Evolutionary conservation across 1,140 invertebrate genomes (phyloP), one percentile per base, ranked within the genome.

Genomic region (Ceratitis capitata): DNA sequence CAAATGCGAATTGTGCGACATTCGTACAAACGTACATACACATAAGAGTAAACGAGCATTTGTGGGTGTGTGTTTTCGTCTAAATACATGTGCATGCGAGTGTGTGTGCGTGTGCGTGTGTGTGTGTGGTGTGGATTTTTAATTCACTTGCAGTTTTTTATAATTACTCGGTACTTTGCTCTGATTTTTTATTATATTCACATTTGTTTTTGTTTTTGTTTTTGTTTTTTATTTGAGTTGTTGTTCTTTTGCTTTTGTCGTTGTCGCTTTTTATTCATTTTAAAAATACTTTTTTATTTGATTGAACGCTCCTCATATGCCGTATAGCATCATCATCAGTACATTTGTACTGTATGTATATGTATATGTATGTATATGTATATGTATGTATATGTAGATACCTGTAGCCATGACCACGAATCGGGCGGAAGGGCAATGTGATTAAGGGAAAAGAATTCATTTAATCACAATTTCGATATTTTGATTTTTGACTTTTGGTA

Each of bases 61-160:
- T 39, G 69, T 12, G 9, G 12, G 61, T 64, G 23, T 23, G 35
- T 56, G 19, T 19, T 16, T 56, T 16, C 53, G 6, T 5, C 0
- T 5, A 19, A 19, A 19, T 56, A 0, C 23, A 39, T 39, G 14
- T 39, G 35, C 35, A 42, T 42, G 16, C 3, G 35, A 39, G 64
- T 35, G 35, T 69, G 6, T 1, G 35, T 69, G 14, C 39, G 35
- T 39, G n/a, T 61, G 26, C n/a, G 32, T 74, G 64, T 16, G 23
- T 82, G 23, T 16, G 39, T 45, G 32, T 56, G 83, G 83, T 84
- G 83, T 45, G 51, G 83, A 84, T 84, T 84, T 84, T 84, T 84
- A 84, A 84, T 84, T 84, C 83, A 84, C 83, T 84, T 84, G 83
- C 83, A 84, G 49, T 84, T 84, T 84, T 61, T 56, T 61, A 64